Evolutionary conservation across 2,113 vertebrate species (phyloP), one percentile per base, ranked within the genome.

Genomic region (Artemisiospiza belli): DNA sequence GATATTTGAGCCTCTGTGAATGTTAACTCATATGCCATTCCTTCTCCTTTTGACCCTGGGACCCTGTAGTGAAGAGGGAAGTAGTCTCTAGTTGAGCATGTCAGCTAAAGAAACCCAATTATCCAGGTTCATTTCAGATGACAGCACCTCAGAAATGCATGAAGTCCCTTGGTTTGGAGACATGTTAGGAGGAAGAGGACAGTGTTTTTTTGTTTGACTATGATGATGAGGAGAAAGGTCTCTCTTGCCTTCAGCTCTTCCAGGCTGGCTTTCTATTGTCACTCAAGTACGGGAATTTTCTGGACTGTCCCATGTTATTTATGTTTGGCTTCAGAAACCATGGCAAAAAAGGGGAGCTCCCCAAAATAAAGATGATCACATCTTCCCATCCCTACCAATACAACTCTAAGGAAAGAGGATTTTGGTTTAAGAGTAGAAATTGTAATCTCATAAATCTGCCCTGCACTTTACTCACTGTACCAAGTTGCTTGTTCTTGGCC

Each of bases 1-100:
- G 94, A 86, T 39, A 94, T 85, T 83, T 76, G 72, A 95, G 79
- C 49, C 63, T 62, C 68, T 94, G 69, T 81, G 73, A 93, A 89
- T 90, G 51, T 70, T 87, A 95, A 69, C 44, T 76, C 30, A 15
- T 62, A 89, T 66, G 51, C 37, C 37, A 69, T 83, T 94, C 33
- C 35, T 83, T 88, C 92, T 85, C 28, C 24, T 51, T 39, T 83
- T 85, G 54, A 37, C 41, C 35, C 44, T 68, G 75, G 25, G 57
- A 89, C 12, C 13, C 8, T 30, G 52, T 44, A 63, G 22, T 52
- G 62, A 73, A 61, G 44, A 77, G 74, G 21, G 24, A 70, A 69
- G 16, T n/a, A 83, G 33, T 44, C 7, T 75, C 33, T 73, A 63
- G 35, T 25, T 73, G 37, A 57, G 30, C 11, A 37, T 51, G 22